Evolutionary conservation across 2,888 invertebrate genomes (phyloP).

Genomic region (Horisme vitalbata): DNA sequence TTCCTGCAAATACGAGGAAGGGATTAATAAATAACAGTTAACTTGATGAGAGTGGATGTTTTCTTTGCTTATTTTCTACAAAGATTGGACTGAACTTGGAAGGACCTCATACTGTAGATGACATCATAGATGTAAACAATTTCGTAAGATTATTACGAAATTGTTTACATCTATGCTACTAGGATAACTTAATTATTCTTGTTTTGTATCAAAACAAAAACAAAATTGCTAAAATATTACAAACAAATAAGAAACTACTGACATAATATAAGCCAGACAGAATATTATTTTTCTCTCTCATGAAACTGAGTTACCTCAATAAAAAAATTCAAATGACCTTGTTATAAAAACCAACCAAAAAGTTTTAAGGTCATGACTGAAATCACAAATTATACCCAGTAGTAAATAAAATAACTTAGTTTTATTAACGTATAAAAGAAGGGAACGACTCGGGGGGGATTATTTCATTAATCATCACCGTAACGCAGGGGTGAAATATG

Average conservation of each 20-base stretch:
- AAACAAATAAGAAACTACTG: too few species aligned
- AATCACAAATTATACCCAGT: constrained; percentile 40
- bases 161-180: too few species aligned
- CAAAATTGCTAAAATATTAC: too few species aligned
- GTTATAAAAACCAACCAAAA: constrained; percentile 8
- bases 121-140: too few species aligned
- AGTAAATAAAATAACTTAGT: constrained; percentile 56
- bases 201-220: too few species aligned
- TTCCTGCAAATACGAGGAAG: constrained; percentile 21
- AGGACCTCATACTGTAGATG: too few species aligned
- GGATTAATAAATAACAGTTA: constrained; percentile 23
- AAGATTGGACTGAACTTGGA: neutral
- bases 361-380: constrained; percentile 20
- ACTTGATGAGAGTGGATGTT: constrained; percentile 14
- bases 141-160: too few species aligned
- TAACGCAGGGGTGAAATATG: constrained; percentile 71
- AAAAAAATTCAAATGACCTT: neutral
- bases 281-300: constrained; percentile 1
- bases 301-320: neutral
- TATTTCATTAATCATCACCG: constrained; percentile 75
- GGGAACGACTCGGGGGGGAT: constrained; percentile 50
- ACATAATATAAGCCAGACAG: too few species aligned
- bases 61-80: constrained; percentile 3
- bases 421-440: constrained; percentile 64
- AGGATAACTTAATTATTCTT: too few species aligned